Evolutionary conservation across 2,888 invertebrate genomes (phyloP).

Genomic region (Torymus tubicola): DNA sequence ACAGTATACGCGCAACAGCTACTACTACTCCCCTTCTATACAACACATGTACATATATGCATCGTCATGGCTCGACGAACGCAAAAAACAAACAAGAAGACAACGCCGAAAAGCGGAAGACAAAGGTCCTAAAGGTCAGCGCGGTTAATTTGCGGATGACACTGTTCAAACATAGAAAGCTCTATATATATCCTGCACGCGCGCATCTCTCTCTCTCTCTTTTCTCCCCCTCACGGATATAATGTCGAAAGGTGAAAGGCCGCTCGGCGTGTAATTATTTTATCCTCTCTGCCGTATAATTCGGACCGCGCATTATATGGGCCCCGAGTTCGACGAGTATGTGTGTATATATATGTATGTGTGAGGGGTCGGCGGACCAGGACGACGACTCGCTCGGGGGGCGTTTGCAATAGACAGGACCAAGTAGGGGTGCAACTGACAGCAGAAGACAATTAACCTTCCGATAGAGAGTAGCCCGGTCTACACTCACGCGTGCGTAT

Average conservation of each 20-base stretch:
- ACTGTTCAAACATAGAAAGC: conserved; percentile 67
- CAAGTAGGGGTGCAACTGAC: conserved; percentile 76
- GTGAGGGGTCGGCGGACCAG: not conserved
- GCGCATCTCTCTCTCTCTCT: not conserved
- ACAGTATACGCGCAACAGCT: not conserved
- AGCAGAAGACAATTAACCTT: conserved; percentile 76
- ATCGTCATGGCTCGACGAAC: not conserved
- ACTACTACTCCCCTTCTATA: not conserved
- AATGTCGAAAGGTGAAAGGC: conserved; percentile 67
- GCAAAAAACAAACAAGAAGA: conserved; percentile 41
- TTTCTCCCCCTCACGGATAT: conserved; percentile 28
- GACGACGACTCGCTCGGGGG: conserved; percentile 60
- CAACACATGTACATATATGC: not conserved
- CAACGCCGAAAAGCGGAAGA: not conserved
- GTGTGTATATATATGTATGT: not conserved
- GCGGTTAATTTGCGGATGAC: conserved; percentile 63
- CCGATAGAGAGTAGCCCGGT: conserved; percentile 67
- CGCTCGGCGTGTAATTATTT: conserved; percentile 73
- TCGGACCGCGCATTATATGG: conserved; percentile 63
- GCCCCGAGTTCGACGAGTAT: not conserved
- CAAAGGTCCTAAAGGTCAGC: conserved; percentile 43
- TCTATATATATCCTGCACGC: conserved; percentile 25
- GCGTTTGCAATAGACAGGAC: conserved; percentile 74
- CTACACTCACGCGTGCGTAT: conserved; percentile 52
- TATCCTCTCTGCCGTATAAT: conserved; percentile 75